phyloP scores from a whole-genome alignment of 1,140 invertebrate genomes.

The Drosophila subpulchrella region DNA sequence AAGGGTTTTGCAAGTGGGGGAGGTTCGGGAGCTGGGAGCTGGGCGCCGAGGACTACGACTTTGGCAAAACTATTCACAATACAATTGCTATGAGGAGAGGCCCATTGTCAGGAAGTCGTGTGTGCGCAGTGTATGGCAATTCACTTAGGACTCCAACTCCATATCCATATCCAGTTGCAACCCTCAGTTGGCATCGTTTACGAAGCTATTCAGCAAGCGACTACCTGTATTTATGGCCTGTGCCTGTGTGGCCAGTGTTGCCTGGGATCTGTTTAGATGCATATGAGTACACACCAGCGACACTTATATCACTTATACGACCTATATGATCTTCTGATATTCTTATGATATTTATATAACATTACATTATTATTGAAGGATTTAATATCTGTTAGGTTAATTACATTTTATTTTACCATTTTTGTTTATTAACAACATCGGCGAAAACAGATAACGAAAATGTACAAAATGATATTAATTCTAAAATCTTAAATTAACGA shows the following conservation, averaged over 20 bases:
- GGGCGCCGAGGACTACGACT: constrained; percentile 20
- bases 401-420: too few relatives aligned
- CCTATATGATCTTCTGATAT: too few relatives aligned
- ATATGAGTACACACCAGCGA: not conserved
- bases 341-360: too few relatives aligned
- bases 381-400: too few relatives aligned
- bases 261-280: not conserved
- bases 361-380: too few relatives aligned
- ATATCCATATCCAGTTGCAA: constrained; percentile 4
- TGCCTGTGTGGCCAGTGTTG: constrained; percentile 15
- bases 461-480: too few relatives aligned
- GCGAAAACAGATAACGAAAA: too few relatives aligned
- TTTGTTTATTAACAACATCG: too few relatives aligned
- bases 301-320: too few relatives aligned
- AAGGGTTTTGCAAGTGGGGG: constrained; percentile 50
- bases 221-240: constrained; percentile 77
- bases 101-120: constrained; percentile 67
- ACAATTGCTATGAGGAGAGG: constrained; percentile 38
- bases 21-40: not conserved
- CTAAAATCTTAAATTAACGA: too few relatives aligned
- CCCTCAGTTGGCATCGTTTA: constrained; percentile 70
- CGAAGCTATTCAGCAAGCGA: constrained; percentile 67
- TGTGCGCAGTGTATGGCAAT: constrained; percentile 55
- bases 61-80: constrained; percentile 46
- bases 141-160: constrained; percentile 59